phyloP scores from a whole-genome alignment of 2,797 vertebrate genomes.

The Macrochelys suwanniensis region DNA sequence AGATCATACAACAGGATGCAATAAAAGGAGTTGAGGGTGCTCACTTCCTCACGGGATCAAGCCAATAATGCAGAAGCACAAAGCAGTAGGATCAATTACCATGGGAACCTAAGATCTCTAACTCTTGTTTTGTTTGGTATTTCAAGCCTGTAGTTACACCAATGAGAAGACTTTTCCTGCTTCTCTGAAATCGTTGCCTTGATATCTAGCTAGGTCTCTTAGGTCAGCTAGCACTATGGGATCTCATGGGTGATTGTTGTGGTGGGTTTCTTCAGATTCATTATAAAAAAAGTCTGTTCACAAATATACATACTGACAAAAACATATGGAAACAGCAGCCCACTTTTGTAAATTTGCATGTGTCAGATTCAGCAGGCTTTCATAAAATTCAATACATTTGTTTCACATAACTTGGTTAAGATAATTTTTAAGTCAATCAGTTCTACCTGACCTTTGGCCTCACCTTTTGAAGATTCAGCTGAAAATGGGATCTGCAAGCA shows the following conservation, averaged over 20 bases:
- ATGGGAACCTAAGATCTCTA: neutral
- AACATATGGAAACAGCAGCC: neutral
- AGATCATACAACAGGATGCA: neutral
- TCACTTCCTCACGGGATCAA: neutral
- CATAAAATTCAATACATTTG: neutral
- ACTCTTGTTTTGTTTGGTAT: neutral
- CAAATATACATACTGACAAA: neutral
- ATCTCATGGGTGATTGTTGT: neutral
- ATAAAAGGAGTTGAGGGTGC: neutral
- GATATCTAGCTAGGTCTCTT: neutral
- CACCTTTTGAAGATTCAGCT: neutral
- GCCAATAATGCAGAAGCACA: neutral
- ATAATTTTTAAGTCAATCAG: neutral
- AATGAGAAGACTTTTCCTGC: neutral
- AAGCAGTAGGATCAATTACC: neutral
- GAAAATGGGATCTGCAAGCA: neutral
- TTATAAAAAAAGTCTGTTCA: neutral
- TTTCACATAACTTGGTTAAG: neutral
- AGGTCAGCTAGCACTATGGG: neutral
- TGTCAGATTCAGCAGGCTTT: neutral
- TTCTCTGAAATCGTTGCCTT: neutral
- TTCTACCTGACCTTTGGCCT: neutral
- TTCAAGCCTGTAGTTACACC: neutral
- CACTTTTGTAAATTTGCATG: neutral
- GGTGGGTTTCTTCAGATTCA: neutral